These are phyloP conservation scores for Teleopsis dalmanni DNA, from an alignment of 1,140 invertebrate species.

Conservation along the genomic window DNA sequence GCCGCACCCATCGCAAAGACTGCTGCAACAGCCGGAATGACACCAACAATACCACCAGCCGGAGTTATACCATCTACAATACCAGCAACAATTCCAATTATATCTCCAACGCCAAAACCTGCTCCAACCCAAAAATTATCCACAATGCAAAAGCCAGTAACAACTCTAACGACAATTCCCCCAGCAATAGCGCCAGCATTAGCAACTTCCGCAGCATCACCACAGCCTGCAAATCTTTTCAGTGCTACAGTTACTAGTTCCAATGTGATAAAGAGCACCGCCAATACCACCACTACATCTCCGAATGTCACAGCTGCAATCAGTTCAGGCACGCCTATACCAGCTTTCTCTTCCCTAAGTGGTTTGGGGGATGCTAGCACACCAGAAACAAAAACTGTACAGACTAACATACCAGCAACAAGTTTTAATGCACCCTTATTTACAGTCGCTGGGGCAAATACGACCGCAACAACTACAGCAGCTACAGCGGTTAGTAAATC, in stretches of 20 bases:
- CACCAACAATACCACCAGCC: background rate
- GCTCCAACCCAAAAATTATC: background rate
- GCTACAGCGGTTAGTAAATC: background rate
- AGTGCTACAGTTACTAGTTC: no score
- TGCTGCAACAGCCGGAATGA: background rate
- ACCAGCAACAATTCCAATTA: background rate
- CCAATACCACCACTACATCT: no score
- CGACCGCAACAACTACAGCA: background rate
- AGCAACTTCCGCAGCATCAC: background rate
- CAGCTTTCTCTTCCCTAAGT: no score
- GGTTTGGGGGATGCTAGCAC: no score
- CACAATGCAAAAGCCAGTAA: no score
- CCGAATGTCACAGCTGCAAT: no score
- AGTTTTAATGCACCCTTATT: no score
- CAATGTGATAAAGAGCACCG: no score
- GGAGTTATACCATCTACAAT: background rate
- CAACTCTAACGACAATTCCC: background rate
- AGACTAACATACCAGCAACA: no score
- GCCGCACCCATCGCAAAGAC: constrained; percentile 2
- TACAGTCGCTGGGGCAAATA: background rate
- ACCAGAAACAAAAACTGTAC: no score
- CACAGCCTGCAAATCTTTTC: no score
- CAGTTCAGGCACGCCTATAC: no score
- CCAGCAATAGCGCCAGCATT: background rate
- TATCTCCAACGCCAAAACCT: constrained; percentile 2